phyloP scores from a whole-genome alignment of 1,140 invertebrate genomes.

The Polypedilum vanderplanki region DNA sequence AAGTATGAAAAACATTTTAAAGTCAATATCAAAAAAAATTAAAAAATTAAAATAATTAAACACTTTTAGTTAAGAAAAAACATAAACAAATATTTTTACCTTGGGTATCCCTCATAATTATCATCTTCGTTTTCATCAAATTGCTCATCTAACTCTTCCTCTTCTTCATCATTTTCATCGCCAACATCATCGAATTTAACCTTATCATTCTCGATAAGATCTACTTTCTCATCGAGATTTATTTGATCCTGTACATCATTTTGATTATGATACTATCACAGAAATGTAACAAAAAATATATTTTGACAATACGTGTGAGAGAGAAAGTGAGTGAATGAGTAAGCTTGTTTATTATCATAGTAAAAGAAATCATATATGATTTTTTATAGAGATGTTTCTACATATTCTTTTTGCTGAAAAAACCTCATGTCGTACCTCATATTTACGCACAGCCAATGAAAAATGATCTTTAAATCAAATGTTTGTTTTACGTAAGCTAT shows the following conservation, averaged over 20 bases:
- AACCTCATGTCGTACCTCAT: too few species aligned
- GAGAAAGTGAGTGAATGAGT: not conserved
- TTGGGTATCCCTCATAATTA: not conserved
- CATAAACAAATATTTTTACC: not conserved
- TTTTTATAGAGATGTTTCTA: too few species aligned
- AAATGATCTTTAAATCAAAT: too few species aligned
- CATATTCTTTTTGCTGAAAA: too few species aligned
- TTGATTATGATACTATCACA: not conserved
- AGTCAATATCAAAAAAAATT: too few species aligned
- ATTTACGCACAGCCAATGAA: too few species aligned
- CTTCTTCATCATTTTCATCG: not conserved
- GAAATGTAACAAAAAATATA: not conserved
- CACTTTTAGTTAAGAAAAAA: too few species aligned
- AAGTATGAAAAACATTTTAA: constrained; percentile 1
- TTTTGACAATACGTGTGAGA: not conserved
- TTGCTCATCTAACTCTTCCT: not conserved
- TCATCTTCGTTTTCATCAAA: not conserved
- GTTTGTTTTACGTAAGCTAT: too few species aligned
- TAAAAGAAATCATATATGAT: too few species aligned
- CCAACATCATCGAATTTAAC: constrained; percentile 1
- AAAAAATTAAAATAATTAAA: too few species aligned
- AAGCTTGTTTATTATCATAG: too few species aligned
- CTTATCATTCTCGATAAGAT: not conserved
- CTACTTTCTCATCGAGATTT: not conserved
- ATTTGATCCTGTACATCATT: constrained; percentile 7